Percentiles rank a stretch among this genome's conserved stretches.
These are phyloP conservation scores for Physocephala rufipes DNA, from an alignment of 2,888 invertebrate genomes.

Conservation along the genomic window DNA sequence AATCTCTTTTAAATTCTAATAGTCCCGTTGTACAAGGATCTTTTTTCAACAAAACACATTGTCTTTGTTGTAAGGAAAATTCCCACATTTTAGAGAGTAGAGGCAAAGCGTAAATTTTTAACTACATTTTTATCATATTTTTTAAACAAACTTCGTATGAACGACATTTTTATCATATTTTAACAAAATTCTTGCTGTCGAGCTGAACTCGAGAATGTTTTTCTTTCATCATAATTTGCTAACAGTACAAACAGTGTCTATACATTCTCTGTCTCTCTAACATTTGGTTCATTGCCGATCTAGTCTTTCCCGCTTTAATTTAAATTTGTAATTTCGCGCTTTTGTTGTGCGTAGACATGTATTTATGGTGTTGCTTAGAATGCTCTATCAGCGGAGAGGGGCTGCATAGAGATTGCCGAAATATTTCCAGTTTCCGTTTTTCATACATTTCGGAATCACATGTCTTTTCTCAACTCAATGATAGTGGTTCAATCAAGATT, in stretches of 20 bases:
- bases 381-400: too few species aligned
- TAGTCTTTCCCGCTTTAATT: too few species aligned
- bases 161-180: not conserved
- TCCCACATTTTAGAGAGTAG: conserved; percentile 12
- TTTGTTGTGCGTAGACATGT: too few species aligned
- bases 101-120: conserved; percentile 27
- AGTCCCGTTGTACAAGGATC: conserved; percentile 29
- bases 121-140: conserved; percentile 1
- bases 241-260: not conserved
- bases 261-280: not conserved
- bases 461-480: too few species aligned
- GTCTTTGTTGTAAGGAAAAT: conserved; percentile 23
- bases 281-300: too few species aligned
- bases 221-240: not conserved
- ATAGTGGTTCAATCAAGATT: too few species aligned
- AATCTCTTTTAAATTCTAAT: conserved; percentile 23
- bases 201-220: not conserved
- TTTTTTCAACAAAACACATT: conserved; percentile 25
- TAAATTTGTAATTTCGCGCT: too few species aligned
- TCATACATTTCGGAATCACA: too few species aligned
- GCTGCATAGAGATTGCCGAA: too few species aligned
- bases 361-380: too few species aligned
- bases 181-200: not conserved
- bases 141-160: conserved; percentile 7
- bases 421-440: too few species aligned